phyloP scores from a whole-genome alignment of 1,140 invertebrate species.

The Planococcus citri region DNA sequence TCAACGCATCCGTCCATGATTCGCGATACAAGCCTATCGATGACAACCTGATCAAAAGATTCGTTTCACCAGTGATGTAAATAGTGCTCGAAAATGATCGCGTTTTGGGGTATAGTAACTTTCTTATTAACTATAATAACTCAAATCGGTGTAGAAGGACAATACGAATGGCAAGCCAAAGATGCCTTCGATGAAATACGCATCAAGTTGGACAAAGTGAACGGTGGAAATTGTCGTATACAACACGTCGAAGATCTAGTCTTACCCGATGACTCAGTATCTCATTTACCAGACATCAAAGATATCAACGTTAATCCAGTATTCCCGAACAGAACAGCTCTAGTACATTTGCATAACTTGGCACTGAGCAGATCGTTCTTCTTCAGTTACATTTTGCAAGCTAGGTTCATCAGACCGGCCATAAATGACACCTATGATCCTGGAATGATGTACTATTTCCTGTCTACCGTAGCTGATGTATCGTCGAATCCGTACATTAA shows the following conservation, averaged over 20 bases:
- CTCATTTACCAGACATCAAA: conserved; percentile 87
- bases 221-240: conserved; percentile 73
- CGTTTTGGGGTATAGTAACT: not conserved
- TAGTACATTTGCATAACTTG: conserved; percentile 91
- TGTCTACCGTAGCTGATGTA: conserved; percentile 89
- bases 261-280: conserved; percentile 67
- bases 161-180: conserved; percentile 76
- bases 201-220: conserved; percentile 64
- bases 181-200: conserved; percentile 83
- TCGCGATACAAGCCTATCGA: too few species aligned
- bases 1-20: too few species aligned
- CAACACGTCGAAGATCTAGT: conserved; percentile 72
- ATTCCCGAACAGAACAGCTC: conserved; percentile 83
- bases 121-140: conserved; percentile 18
- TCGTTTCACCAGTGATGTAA: not conserved
- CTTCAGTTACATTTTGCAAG: conserved; percentile 90
- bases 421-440: conserved; percentile 89
- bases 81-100: not conserved
- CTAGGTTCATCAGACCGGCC: conserved; percentile 72
- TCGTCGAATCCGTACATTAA: conserved; percentile 86
- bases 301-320: conserved; percentile 89
- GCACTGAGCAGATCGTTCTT: conserved; percentile 87
- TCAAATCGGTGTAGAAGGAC: conserved; percentile 37
- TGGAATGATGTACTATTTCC: conserved; percentile 96
- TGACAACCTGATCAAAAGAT: not conserved